Base-by-base conservation (phyloP, 2,113 vertebrate genomes). In the Macaca nemestrina region DNA sequence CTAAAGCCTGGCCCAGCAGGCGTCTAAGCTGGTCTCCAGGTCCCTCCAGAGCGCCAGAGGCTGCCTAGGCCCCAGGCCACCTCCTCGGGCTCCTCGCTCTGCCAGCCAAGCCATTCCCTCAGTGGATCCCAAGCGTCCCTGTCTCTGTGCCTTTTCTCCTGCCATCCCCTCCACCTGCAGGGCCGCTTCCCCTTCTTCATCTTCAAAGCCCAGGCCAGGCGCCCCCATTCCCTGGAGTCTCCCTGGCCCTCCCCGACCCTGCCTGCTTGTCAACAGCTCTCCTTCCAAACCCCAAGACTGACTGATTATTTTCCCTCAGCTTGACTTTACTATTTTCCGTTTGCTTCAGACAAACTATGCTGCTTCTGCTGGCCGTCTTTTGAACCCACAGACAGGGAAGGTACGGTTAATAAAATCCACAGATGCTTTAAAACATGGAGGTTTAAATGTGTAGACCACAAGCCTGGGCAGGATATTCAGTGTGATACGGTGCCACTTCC, bases 201-300 rank as follows among this genome's bases (percentile, higher is more conserved):
- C 88, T 45, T 79, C 79, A 20, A 23, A 90, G 43, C 81, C 68
- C 8, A 13, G 40, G 64, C 9, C 70, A n/a, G 14, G 7, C 30
- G 5, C 30, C 48, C 48, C 3, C 32, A 1, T 45, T 17, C 12
- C 11, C 0, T 2, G 23, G 38, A 7, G 3, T 22, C n/a, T 50
- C 16, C 35, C 68, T 27, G 13, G 10, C 85, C 38, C 13, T 13
- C 6, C 22, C 59, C 32, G 0, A 22, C 40, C 45, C 27, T 16
- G 10, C 85, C 73, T 64, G 35, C 16, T 8, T 4, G 32, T 40
- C 22, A 2, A 23, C 25, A 0, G 2, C 52, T 48, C 35, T 67
- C 79, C 52, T 20, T 57, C 61, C 4, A 2, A 86, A 23, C 38
- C 50, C 81, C 14, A 9, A n/a, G 25, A 61, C 90, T 14, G 0